Base-by-base conservation (phyloP, 2,888 invertebrate species). In the Hypercompe scribonia region DNA sequence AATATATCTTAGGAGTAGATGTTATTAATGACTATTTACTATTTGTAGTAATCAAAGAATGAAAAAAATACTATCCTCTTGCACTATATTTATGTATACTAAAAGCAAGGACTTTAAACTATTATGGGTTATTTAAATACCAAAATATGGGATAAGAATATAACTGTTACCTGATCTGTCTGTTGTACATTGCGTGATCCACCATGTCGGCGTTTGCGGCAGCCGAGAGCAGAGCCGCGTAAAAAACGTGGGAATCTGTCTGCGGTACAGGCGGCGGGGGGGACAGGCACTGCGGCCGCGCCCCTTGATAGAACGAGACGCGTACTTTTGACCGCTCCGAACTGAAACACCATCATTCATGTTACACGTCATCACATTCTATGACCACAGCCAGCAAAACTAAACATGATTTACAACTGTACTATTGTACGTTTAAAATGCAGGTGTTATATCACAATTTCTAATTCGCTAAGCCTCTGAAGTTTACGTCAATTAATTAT, bases 261-360 rank as follows among this genome's bases (percentile, higher is more conserved):
- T 96, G 93, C 79, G 93, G 90, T 75, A 93, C 94, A 90, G 96
- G 96, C 54, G 96, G 96, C 87, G 97, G 97, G 92, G 96, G 97
- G 42, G 96, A 95, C 86, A 96, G 93, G 93, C 96, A 96, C 96
- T 97, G 97, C 81, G 98, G 98, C 93, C 97, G 97, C 91, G 96
- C 97, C 91, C 97, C 97, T 96, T 98, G 98, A 96, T 97, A 98
- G 96, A 98, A 98, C 84, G 97, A 97, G 89, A 98, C 98, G 86
- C 98, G 97, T 78, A 98, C 98, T 93, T 97, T 97, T 85, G 97
- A 97, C 89, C 97, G 96, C 95, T 97, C 97, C 92, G 97, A 97
- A 93, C 97, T 97, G 96, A 96, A 96, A 78, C 72, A 71, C 64
- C 28, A 79, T 77, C 67, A 34, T 31, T 61, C 28, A 63, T 15